Evolutionary conservation across 2,113 vertebrate species (phyloP).

Genomic region (Ictalurus furcatus): DNA sequence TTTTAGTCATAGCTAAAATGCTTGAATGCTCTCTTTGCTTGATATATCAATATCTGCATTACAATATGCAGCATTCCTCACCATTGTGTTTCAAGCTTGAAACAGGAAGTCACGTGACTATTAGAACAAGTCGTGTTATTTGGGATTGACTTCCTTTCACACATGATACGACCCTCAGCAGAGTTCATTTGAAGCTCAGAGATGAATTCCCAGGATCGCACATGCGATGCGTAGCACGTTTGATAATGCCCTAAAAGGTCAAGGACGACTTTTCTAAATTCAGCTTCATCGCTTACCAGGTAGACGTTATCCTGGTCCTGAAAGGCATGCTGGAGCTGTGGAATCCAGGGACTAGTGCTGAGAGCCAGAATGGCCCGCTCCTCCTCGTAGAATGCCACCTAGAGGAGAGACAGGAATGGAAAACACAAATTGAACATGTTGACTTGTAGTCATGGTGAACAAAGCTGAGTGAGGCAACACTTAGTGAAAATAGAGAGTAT

Average conservation of each 20-base stretch:
- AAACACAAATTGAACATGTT: neutral
- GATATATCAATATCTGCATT: neutral
- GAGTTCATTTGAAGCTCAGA: neutral
- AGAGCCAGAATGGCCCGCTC: conserved; percentile 83
- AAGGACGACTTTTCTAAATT: neutral
- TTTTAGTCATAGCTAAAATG: neutral
- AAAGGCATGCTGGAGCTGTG: conserved; percentile 88
- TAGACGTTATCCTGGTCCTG: conserved; percentile 91
- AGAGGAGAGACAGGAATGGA: neutral
- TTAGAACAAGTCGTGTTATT: neutral
- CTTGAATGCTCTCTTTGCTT: neutral
- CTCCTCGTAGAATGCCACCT: conserved; percentile 92
- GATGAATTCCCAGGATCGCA: neutral
- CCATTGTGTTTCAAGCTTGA: conserved; percentile 1
- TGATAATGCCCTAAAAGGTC: neutral
- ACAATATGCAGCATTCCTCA: neutral
- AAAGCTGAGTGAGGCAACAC: neutral
- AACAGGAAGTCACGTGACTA: conserved; percentile 18
- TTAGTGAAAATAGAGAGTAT: neutral
- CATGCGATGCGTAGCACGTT: neutral
- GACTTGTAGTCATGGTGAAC: neutral
- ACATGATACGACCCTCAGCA: neutral
- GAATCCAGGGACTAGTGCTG: conserved; percentile 89
- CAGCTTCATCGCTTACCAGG: conserved; percentile 76
- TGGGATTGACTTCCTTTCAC: conserved; percentile 6